Conservation (phyloP, 2,113 vertebrate genomes). For the Colinus virginianus region DNA sequence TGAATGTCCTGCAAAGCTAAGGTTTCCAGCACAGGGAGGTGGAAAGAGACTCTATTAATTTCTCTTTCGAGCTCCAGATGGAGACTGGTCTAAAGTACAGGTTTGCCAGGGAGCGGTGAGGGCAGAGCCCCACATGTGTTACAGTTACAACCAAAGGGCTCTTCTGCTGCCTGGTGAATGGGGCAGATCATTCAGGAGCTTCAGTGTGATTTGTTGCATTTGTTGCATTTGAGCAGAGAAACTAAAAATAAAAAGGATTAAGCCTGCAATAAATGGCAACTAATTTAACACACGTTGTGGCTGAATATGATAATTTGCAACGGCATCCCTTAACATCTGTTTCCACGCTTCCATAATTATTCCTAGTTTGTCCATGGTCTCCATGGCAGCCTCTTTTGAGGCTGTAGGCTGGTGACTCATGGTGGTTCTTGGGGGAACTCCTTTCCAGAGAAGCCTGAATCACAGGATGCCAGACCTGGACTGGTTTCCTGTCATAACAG, state of each 20-base stretch:
- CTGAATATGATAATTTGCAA: conserved; percentile 7
- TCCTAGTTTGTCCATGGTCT: conserved; percentile 12
- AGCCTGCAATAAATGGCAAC: background rate
- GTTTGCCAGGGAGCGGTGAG: background rate
- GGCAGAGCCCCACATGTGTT: accelerated
- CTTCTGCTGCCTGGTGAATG: background rate
- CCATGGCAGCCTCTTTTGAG: conserved; percentile 41
- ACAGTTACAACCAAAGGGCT: background rate
- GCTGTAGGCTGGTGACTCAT: background rate
- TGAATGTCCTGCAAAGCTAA: background rate
- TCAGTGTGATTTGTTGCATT: background rate
- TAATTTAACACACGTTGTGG: conserved; percentile 10
- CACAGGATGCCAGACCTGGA: conserved; percentile 42
- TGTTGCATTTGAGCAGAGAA: background rate
- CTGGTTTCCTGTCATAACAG: conserved; percentile 36
- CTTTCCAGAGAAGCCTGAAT: conserved; percentile 38
- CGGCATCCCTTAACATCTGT: conserved; percentile 7
- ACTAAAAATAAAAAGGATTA: conserved; percentile 3
- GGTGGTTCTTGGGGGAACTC: background rate
- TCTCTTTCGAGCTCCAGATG: background rate
- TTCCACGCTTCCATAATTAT: conserved; percentile 35
- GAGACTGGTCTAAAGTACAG: accelerated
- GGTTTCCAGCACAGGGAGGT: background rate
- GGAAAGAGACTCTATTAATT: background rate
- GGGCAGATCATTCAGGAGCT: background rate